Conservation (phyloP, 2,888 invertebrate genomes). For the Frankliniella intonsa region DNA sequence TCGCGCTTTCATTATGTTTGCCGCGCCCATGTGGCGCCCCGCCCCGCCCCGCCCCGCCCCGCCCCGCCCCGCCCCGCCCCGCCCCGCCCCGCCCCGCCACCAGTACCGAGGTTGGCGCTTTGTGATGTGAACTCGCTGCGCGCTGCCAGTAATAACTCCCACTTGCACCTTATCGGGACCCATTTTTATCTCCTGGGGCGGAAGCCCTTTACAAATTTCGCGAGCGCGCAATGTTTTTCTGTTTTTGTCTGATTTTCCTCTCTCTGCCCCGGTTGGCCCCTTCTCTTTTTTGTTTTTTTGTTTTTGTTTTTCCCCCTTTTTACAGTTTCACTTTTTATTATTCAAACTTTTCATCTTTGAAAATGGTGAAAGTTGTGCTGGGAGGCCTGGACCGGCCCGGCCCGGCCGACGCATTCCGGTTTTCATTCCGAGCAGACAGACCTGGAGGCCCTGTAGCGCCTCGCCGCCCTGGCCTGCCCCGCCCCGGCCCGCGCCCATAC, state of each 20-base stretch:
- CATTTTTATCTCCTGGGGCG: neutral
- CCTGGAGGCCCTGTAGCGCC: neutral
- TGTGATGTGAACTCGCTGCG: too few relatives aligned
- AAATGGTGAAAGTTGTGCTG: slow-evolving; percentile 6
- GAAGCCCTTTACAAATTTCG: neutral
- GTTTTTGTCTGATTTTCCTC: too few relatives aligned
- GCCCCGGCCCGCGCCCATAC: neutral
- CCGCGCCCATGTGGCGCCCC: too few relatives aligned
- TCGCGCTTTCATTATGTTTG: too few relatives aligned
- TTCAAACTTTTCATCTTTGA: slow-evolving; percentile 17
- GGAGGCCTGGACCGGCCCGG: neutral
- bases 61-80: too few relatives aligned
- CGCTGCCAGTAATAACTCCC: too few relatives aligned
- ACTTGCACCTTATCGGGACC: too few relatives aligned
- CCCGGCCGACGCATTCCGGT: neutral
- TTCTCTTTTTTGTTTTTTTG: neutral
- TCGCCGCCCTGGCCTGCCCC: neutral
- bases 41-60: too few relatives aligned
- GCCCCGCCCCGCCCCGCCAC: too few relatives aligned
- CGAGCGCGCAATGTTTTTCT: neutral
- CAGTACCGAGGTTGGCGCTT: too few relatives aligned
- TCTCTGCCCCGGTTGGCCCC: too few relatives aligned
- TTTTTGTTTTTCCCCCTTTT: neutral
- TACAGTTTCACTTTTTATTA: slow-evolving; percentile 9
- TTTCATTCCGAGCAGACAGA: neutral